A percentile compares a stretch with the other conserved stretches of the same genome.
These are phyloP conservation scores for Calvadosia cruxmelitensis DNA, from an alignment of 30 jellyfish, hydroid and myxozoan genomes.

Conservation along the genomic window DNA sequence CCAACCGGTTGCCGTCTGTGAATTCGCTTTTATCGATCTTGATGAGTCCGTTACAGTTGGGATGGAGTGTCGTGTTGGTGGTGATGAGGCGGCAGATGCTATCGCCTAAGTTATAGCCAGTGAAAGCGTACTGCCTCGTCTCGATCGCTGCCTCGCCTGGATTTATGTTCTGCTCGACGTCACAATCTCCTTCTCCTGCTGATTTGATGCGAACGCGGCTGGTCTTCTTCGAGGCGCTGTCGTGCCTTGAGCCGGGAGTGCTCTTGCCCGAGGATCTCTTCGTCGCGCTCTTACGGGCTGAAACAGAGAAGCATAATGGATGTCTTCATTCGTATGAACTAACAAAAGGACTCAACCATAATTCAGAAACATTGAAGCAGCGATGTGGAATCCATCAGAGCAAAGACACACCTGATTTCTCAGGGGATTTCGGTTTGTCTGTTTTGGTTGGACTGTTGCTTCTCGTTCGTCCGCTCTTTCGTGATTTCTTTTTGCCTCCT, in stretches of 20 bases:
- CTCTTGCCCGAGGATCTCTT: constrained; percentile 33
- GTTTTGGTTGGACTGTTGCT: constrained; percentile 43
- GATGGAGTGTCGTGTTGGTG: constrained; percentile 32
- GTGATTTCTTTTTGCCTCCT: constrained; percentile 26
- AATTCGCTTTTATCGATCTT: constrained; percentile 29
- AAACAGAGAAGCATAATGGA: neutral
- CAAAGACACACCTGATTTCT: constrained; percentile 25
- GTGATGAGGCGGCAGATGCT: constrained; percentile 44
- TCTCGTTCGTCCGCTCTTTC: constrained; percentile 24
- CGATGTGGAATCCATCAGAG: constrained; percentile 8
- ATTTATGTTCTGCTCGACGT: constrained; percentile 1
- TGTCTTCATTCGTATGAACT: no score
- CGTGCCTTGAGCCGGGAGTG: constrained; percentile 32
- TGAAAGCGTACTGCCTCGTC: constrained; percentile 30
- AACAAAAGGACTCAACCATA: no score
- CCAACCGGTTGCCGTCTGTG: constrained; percentile 28
- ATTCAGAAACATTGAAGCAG: no score
- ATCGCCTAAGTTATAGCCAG: constrained; percentile 84
- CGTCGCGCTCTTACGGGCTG: constrained; percentile 2
- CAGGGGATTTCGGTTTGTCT: constrained; percentile 26
- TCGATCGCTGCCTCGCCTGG: constrained; percentile 22
- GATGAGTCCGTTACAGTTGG: constrained; percentile 35
- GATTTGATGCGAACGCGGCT: constrained; percentile 16
- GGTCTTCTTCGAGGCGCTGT: constrained; percentile 32
- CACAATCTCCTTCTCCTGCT: neutral